Evolutionary conservation across 2,888 invertebrate genomes (phyloP), one percentile per base, ranked within the genome.

Genomic region (Eudasyphora cyanicolor): DNA sequence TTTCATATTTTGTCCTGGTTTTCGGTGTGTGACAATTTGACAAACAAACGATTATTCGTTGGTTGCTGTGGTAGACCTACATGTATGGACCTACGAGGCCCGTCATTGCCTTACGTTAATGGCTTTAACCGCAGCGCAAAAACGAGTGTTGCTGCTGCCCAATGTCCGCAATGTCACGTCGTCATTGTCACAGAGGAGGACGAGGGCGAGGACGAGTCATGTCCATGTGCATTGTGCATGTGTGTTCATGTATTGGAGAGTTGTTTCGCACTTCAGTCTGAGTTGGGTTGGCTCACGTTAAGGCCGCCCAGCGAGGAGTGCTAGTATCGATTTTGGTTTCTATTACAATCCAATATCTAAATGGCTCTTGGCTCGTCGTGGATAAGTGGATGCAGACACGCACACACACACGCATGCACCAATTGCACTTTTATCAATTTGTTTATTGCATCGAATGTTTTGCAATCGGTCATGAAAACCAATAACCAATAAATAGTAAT

Each of bases 21-120:
- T 81, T 81, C 35, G 49, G 29, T 76, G 80, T 45, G 67, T 82
- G 81, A 82, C 81, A 77, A 60, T 82, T 82, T 77, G 69, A 69
- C 73, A 78, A 62, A 78, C 60, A 82, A 82, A 74, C 74, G 60
- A 77, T 62, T 38, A 60, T 77, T 77, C 74, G 69, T 12, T 74
- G 77, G 70, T 49, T 77, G 57, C 21, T 82, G 82, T 69, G 77
- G 82, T 51, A 29, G 60, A 29, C 67, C 82, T 45, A 54, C 17
- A n/a, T n/a, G n/a, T n/a, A n/a, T n/a, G n/a, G 27, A 73, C 45
- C 54, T 42, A 77, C 35, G 74, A 77, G 57, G 38, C 69, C 60
- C 70, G 51, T 77, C 74, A 78, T 62, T 76, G 14, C 29, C 76
- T 64, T 54, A 32, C 54, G 76, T 71, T 77, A 77, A 82, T 70